Evolutionary conservation across 2,888 invertebrate species (phyloP), one percentile per base, ranked within the genome.

Genomic region (Eupithecia inturbata): DNA sequence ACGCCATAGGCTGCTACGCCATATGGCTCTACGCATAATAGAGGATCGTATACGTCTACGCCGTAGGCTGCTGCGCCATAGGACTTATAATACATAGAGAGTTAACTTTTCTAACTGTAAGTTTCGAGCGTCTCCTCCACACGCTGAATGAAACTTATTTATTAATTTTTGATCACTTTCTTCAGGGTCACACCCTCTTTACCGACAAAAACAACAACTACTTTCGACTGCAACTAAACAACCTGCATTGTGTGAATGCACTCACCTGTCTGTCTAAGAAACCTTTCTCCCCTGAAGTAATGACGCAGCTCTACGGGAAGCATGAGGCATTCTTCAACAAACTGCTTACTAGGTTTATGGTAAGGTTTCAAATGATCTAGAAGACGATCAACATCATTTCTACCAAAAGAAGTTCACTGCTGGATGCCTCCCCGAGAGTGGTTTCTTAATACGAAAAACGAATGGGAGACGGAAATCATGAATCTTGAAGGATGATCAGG

Each of bases 251-350:
- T 70, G 92, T 97, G 1, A 95, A 95, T 72, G 92, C 95, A 0
- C 91, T 96, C 69, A 96, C 96, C 0, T 97, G 97, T 82, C 90
- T 96, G 41, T 95, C 95, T 0, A 95, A 90, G 82, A 91, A 92
- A 77, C 85, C 90, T 1, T 95, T 97, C 78, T 93, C 95, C 14
- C 84, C 94, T 0, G 95, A 95, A 49, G 96, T 96, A 76, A 82
- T 97, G 22, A 88, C 95, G 0, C 92, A 95, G 75, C 85, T 97
- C 49, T 97, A 96, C 87, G 97, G 97, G 0, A 95, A 96, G 79
- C 97, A 97, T 85, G 97, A 97, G 82, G 95, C 95, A 31, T 90
- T 96, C 81, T 93, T 97, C 75, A 96, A 97, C 88, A 96, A 96
- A 82, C 82, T 97, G 53, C 90, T 95, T 68, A 85, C 91, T 26